Evolutionary conservation across 2,113 vertebrate species (phyloP), one percentile per base, ranked within the genome.

Genomic region (Catagonus wagneri): DNA sequence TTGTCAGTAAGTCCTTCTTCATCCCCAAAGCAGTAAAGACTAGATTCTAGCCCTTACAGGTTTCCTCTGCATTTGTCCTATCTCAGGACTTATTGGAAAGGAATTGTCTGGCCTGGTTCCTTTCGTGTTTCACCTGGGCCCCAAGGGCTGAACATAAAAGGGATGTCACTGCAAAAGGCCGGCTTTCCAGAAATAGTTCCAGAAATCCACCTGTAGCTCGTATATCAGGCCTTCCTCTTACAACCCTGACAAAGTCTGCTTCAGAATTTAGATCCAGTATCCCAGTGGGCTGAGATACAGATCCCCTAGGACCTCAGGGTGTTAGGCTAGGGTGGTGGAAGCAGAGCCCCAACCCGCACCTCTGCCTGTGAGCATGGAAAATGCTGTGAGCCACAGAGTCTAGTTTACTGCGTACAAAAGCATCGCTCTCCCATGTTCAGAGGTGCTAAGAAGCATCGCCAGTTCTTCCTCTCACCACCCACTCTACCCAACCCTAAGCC

Each of bases 131-230:
- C 39, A 11, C 39, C 34, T 68, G 23, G 36, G 52, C 9, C 68
- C 29, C 89, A 39, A 66, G 25, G 61, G 15, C 22, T n/a, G 7
- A 44, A 29, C 2, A 16, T 27, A 56, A 72, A 32, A 79, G 69
- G 27, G 27, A 39, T 32, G 32, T 50, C 25, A 60, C 23, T 52
- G 17, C 11, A 4, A 6, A 61, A 13, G 13, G 23, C 15, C 34
- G 75, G 60, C 39, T 85, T 92, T 84, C 50, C 61, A 69, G 71
- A 90, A 94, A 89, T 1, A 63, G 56, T 39, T 63, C 80, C 58
- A 80, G 52, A 88, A 72, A 81, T 44, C 20, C 36, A 25, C 71
- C 60, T 65, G 29, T 44, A 32, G 29, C 52, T 71, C 85, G 13
- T 12, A 6, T 39, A 27, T 7, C 4, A 13, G 10, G 14, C 7